Base-by-base conservation (phyloP, 2,888 invertebrate species). In the Pemphredon lugubris region DNA sequence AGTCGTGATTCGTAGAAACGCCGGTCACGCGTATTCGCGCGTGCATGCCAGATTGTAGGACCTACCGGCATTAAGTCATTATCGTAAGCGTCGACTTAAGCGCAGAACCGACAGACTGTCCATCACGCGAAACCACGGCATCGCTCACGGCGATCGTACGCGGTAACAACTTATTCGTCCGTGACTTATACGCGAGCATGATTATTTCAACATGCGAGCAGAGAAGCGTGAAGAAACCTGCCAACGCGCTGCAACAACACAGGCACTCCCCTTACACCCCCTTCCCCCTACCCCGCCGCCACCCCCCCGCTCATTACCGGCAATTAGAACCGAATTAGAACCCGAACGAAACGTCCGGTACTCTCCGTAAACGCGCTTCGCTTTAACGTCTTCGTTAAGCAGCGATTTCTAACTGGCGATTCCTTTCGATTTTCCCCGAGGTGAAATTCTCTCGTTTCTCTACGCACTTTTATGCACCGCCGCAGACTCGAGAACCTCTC, bases 1-100 rank as follows among this genome's bases (percentile, higher is more conserved):
- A n/a, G n/a, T n/a, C n/a, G n/a, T n/a, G n/a, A n/a, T n/a, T n/a
- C n/a, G n/a, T n/a, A n/a, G n/a, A 26, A 7, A 26, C 26, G 26
- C 83, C 82, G 76, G 83, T 82, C 73, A 79, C 83, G 48, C 55
- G 51, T 59, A 53, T 39, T 55, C 59, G 81, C 73, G 77, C 83
- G 48, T 59, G 51, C 63, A 53, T 39, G 59, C 59, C 60, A 47
- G 65, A 55, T 58, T 39, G 66, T 58, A 51, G 48, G 51, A 34
- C 2, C 45, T 13, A 40, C 48, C 65, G 69, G 70, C 70, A 77
- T 77, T 77, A 70, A 77, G 77, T 76, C 58, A 73, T 77, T 73
- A 73, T 66, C 47, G 73, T 69, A 60, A 73, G 69, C 73, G 77
- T 64, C 70, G 73, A 58, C 65, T 51, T 67, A 61, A 60, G 53